A percentile compares a stretch with the other conserved stretches of the same genome.
Evolutionary conservation across 2,113 vertebrate species (phyloP).

Genomic region (Oostethus manadensis): DNA sequence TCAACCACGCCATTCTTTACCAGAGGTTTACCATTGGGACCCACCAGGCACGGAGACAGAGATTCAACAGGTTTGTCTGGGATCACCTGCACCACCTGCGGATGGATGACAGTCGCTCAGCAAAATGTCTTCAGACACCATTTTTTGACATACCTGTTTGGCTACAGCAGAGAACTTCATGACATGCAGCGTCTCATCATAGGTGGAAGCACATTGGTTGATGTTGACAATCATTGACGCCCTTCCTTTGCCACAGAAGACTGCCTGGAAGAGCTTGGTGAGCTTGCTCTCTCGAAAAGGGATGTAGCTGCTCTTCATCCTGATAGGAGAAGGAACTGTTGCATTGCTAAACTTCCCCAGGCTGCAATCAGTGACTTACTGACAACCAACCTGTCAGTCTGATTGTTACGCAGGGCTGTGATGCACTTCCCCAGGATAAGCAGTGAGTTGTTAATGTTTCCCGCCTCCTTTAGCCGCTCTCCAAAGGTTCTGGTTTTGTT

Average conservation of each 20-base stretch:
- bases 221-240: slow-evolving; percentile 87
- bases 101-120: slow-evolving; percentile 18
- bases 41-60: slow-evolving; percentile 65
- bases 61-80: slow-evolving; percentile 63
- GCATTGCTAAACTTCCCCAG: not conserved
- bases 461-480: slow-evolving; percentile 84
- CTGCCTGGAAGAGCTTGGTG: slow-evolving; percentile 84
- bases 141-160: slow-evolving; percentile 71
- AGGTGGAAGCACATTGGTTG: slow-evolving; percentile 81
- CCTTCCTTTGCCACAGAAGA: slow-evolving; percentile 82
- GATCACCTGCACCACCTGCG: slow-evolving; percentile 80
- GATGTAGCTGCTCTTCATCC: slow-evolving; percentile 63
- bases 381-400: slow-evolving; percentile 69
- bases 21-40: slow-evolving; percentile 64
- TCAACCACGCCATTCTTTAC: slow-evolving; percentile 54
- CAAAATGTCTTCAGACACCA: not conserved
- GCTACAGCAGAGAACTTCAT: slow-evolving; percentile 89
- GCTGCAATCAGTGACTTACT: not conserved
- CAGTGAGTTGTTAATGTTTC: slow-evolving; percentile 88
- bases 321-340: slow-evolving; percentile 9
- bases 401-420: slow-evolving; percentile 77
- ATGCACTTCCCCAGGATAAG: slow-evolving; percentile 89
- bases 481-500: slow-evolving; percentile 84
- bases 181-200: slow-evolving; percentile 84
- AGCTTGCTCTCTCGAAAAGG: slow-evolving; percentile 89